Percentiles rank a stretch among this genome's conserved stretches.
Evolutionary conservation across 2,113 vertebrate genomes (phyloP).

Genomic region (Cathartes aura): DNA sequence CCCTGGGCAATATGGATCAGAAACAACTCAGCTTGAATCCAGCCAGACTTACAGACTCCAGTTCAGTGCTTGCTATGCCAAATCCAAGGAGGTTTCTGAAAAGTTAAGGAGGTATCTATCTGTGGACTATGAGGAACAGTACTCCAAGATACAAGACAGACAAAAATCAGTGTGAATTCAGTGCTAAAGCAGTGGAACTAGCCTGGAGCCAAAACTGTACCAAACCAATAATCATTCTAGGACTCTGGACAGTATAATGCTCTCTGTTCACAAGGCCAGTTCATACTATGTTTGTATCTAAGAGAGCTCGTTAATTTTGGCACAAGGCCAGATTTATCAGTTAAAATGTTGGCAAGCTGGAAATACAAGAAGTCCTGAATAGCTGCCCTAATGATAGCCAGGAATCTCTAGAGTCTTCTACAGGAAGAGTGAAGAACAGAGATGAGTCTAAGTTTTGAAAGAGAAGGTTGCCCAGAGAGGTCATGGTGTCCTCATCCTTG

Average conservation of each 20-base stretch:
- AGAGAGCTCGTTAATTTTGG: neutral
- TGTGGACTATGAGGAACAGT: neutral
- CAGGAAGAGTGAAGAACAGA: neutral
- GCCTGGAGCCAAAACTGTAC: neutral
- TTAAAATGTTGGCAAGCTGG: neutral
- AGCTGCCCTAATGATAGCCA: neutral
- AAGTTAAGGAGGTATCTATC: neutral
- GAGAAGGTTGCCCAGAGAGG: neutral
- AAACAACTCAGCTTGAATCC: neutral
- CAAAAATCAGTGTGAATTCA: neutral
- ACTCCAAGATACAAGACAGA: neutral
- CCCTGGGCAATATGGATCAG: neutral
- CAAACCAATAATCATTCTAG: neutral
- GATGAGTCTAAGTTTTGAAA: neutral
- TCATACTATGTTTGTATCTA: neutral
- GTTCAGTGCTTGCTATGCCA: neutral
- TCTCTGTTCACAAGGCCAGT: neutral
- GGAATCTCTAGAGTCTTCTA: neutral
- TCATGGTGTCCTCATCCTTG: neutral
- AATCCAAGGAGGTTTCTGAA: neutral
- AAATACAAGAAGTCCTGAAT: neutral
- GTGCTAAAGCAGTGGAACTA: neutral
- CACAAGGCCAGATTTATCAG: neutral
- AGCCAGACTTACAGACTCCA: neutral
- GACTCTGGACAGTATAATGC: neutral